Conservation (phyloP, 2,888 invertebrate species). For the Xylota segnis region DNA sequence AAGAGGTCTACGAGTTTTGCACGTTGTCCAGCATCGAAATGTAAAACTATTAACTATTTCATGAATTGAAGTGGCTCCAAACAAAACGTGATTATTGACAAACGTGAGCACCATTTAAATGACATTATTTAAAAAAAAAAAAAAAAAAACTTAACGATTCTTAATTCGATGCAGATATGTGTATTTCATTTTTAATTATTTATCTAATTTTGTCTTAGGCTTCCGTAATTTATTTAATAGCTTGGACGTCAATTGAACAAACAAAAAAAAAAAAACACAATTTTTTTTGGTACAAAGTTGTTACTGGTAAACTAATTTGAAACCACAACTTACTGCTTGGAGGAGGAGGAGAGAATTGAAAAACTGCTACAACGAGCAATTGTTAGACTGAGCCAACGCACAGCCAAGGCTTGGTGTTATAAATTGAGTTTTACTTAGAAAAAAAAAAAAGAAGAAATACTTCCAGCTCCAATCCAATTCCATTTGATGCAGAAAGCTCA, state of each 20-base stretch:
- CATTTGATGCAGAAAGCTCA: slow-evolving; percentile 45
- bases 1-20: not conserved
- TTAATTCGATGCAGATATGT: slow-evolving; percentile 10
- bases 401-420: slow-evolving; percentile 44
- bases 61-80: slow-evolving; percentile 37
- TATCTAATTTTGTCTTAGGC: slow-evolving; percentile 7
- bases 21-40: not conserved
- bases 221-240: slow-evolving; percentile 28
- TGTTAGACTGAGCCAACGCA: slow-evolving; percentile 51
- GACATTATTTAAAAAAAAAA: slow-evolving; percentile 36
- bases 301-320: slow-evolving; percentile 6
- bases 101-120: slow-evolving; percentile 66
- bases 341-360: not conserved
- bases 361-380: slow-evolving; percentile 54
- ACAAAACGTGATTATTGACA: slow-evolving; percentile 45
- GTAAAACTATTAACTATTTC: slow-evolving; percentile 46
- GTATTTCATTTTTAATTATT: slow-evolving; percentile 17
- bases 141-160: slow-evolving; percentile 40
- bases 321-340: slow-evolving; percentile 38
- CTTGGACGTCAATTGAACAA: not conserved
- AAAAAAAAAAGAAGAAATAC: slow-evolving; percentile 17
- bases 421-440: slow-evolving; percentile 46
- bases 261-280: not conserved
- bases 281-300: not conserved
- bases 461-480: slow-evolving; percentile 24